phyloP scores from a whole-genome alignment of 2,113 vertebrate genomes.

The Eurypyga helias region DNA sequence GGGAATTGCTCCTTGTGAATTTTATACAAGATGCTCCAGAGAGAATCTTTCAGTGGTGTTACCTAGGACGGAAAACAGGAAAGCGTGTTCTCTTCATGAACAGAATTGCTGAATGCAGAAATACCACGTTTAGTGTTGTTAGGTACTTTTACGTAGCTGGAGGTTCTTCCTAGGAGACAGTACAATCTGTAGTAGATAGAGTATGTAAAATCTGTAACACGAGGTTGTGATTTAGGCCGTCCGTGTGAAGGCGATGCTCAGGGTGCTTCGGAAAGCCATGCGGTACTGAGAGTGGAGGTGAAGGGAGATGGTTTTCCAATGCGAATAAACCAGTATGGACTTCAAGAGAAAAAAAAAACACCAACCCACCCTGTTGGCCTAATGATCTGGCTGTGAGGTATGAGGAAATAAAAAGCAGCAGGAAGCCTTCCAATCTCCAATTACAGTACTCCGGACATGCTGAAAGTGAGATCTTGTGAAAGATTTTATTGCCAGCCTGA shows the following conservation, averaged over 20 bases:
- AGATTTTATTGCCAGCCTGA: background rate
- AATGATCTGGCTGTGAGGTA: background rate
- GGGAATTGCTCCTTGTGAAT: conserved; percentile 78
- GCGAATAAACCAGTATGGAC: background rate
- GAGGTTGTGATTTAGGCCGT: background rate
- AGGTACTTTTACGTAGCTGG: background rate
- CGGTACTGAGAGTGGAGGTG: background rate
- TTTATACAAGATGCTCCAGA: background rate
- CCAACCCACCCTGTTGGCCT: background rate
- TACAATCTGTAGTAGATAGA: background rate
- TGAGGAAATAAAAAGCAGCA: background rate
- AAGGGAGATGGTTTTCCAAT: background rate
- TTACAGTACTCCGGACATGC: background rate
- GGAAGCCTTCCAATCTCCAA: background rate
- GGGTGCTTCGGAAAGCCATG: background rate
- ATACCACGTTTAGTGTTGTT: background rate
- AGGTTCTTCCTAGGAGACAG: background rate
- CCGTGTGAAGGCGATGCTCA: background rate
- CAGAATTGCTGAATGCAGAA: background rate
- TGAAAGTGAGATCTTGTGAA: background rate
- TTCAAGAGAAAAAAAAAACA: background rate
- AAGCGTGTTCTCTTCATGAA: background rate
- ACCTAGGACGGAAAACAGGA: background rate
- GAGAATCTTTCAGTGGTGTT: background rate
- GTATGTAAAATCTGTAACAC: background rate